Evolutionary conservation across 2,888 invertebrate species (phyloP), one percentile per base, ranked within the genome.

Genomic region (Idaea biselata): DNA sequence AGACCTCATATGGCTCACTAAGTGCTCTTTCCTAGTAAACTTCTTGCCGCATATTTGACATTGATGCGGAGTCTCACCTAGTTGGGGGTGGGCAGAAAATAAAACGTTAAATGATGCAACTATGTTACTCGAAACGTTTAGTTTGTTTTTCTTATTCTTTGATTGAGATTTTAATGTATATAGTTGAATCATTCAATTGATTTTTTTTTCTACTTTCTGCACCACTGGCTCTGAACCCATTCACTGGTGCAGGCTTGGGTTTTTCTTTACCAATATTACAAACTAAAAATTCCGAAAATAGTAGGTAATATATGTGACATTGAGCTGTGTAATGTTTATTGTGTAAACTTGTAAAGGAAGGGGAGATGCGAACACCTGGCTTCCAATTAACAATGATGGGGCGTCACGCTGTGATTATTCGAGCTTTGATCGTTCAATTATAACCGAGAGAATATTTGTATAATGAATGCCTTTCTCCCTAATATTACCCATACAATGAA

Each of bases 41-140:
- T 97, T 97, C 93, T 97, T 97, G 75, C 96, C 96, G 88, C 97
- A 97, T 77, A 96, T 95, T 87, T 95, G 95, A 87, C 97, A 97
- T 87, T 96, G 96, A 90, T 97, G 97, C 68, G 96, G 97, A 71
- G 97, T 97, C 92, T 97, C 97, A 84, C 97, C 97, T 94, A 91
- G 78, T 86, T 78, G 79, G 78, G 56, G 14, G 8, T 6, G 56
- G 18, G 18, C 18, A 68, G 65, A 70, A 68, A 71, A 71, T 61
- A 65, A 63, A 67, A 58, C 84, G 54, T 90, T 91, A 87, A 92
- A 91, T 92, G 91, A 92, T 89, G 88, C 92, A 91, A 91, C 91
- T 90, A 87, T 88, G 76, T 86, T 75, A 75, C 70, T 79, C 76
- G 81, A 81, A 80, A 79, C 77, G 73, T 81, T 80, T 79, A 78